Evolutionary conservation across 2,888 invertebrate genomes (phyloP), one percentile per base, ranked within the genome.

Genomic region (Cephus rjabovi): DNA sequence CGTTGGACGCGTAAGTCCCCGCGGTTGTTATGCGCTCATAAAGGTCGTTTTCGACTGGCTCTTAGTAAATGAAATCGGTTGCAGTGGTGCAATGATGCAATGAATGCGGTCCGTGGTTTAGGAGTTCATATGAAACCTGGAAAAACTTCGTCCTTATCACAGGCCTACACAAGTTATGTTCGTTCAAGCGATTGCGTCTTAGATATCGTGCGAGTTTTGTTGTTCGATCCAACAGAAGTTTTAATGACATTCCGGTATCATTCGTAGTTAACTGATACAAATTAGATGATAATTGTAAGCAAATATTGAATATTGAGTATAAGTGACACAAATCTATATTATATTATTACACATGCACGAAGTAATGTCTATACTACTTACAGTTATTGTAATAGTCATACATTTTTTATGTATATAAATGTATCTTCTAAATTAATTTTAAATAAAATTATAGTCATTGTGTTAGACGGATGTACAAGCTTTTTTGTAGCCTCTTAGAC

Each of bases 401-500:
- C 89, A 87, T 91, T 91, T 91, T 91, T 89, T 91, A 90, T 91
- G 91, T 91, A 91, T 90, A 91, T 91, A 90, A 90, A 91, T 91
- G 91, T 91, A 91, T 88, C 88, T 90, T 85, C 85, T 90, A 90
- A 90, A 90, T 87, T 90, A 89, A 91, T 88, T 90, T 90, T 89
- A 89, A 91, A 91, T 91, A 91, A 91, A 91, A 87, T 79, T 90
- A 90, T 90, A 91, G 89, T 90, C 89, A 90, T 91, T 91, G 90
- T 91, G 90, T 91, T 91, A 90, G 82, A 82, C 31, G 68, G 74
- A 74, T 69, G 33, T 31, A 1, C 1, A 15, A 9, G 2, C 6
- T 6, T 23, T 40, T 12, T 23, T 56, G 23, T 23, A 40, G 6
- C 2, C 40, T 40, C 4, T 6, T 40, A 0, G 4, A 15, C 1